Evolutionary conservation across 2,113 vertebrate species (phyloP).

Genomic region (Tetrao urogallus): DNA sequence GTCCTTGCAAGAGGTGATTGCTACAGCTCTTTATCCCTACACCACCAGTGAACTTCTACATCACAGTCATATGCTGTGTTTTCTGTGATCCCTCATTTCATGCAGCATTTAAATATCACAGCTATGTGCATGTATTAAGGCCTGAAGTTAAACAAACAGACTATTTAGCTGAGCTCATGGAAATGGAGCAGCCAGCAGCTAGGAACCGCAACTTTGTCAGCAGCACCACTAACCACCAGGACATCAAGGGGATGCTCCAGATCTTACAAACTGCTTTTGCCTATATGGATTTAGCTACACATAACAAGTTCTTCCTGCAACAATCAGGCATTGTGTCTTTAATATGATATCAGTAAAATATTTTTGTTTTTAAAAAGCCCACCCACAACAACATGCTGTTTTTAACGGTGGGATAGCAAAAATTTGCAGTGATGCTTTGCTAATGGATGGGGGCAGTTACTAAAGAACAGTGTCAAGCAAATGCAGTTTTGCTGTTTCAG

Average conservation of each 20-base stretch:
- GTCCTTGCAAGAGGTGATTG: background rate
- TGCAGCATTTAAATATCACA: background rate
- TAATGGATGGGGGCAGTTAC: background rate
- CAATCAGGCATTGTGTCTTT: background rate
- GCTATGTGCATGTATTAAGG: background rate
- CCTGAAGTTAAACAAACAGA: background rate
- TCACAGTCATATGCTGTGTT: fast-evolving
- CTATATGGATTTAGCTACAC: background rate
- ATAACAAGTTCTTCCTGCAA: background rate
- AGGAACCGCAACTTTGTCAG: background rate
- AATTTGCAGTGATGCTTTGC: background rate
- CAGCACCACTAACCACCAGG: background rate
- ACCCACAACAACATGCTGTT: background rate
- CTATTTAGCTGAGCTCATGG: background rate
- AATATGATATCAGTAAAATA: background rate
- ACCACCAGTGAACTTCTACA: background rate
- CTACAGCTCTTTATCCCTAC: background rate
- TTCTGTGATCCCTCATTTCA: background rate
- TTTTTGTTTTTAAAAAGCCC: background rate
- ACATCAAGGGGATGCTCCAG: background rate
- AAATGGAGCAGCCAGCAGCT: background rate
- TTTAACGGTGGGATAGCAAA: background rate
- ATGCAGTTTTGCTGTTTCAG: background rate
- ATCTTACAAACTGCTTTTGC: background rate
- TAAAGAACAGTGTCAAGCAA: background rate